These are phyloP conservation scores for Chelon auratus DNA, from an alignment of 2,797 vertebrate species.

Conservation along the genomic window DNA sequence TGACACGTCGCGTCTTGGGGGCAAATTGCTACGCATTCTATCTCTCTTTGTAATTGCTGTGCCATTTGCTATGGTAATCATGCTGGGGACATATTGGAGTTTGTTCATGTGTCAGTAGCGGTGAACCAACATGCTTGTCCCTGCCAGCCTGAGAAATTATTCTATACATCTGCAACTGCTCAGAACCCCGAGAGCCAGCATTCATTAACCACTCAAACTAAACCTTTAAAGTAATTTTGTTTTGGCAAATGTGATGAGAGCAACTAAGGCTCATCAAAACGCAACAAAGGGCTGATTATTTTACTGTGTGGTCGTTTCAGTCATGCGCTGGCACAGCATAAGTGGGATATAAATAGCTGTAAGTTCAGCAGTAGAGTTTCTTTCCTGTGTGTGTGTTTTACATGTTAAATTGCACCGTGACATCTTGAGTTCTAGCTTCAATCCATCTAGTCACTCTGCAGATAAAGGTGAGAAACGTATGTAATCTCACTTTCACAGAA, in stretches of 20 bases:
- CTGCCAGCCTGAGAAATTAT: constrained; percentile 1
- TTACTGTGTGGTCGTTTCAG: constrained; percentile 20
- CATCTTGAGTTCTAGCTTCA: neutral
- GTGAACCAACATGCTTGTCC: constrained; percentile 6
- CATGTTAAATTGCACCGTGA: neutral
- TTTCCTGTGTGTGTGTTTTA: neutral
- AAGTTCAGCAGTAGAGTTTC: constrained; percentile 1
- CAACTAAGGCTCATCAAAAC: constrained; percentile 47
- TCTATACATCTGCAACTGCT: constrained; percentile 11
- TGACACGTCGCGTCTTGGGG: constrained; percentile 52
- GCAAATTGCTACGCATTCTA: constrained; percentile 43
- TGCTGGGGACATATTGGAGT: constrained; percentile 43
- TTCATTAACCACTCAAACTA: constrained; percentile 44
- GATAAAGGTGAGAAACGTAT: neutral
- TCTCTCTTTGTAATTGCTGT: constrained; percentile 62
- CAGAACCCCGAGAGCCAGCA: constrained; percentile 32
- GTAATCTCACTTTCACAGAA: constrained; percentile 5
- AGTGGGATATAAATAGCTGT: neutral
- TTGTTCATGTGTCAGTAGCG: constrained; percentile 33
- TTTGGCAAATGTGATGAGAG: constrained; percentile 25
- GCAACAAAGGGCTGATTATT: constrained; percentile 28
- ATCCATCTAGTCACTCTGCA: neutral
- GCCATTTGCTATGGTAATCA: constrained; percentile 61
- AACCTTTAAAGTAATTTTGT: constrained; percentile 20
- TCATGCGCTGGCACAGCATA: constrained; percentile 8